These are phyloP conservation scores for Neria commutata DNA, from an alignment of 2,888 invertebrate species.

Conservation along the genomic window DNA sequence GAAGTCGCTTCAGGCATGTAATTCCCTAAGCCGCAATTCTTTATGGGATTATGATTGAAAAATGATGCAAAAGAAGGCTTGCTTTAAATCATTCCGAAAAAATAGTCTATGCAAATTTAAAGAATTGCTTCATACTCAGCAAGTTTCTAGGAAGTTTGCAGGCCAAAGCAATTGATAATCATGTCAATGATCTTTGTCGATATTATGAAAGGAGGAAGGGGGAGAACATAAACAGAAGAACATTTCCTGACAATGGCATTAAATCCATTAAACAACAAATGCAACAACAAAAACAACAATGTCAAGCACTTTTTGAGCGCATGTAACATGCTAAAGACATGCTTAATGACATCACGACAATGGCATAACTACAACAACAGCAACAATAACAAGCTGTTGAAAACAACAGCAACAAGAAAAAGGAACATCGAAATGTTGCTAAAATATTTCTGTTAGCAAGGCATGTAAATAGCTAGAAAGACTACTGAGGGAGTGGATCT, in stretches of 20 bases:
- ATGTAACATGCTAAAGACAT: not conserved
- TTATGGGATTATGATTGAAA: too few species aligned
- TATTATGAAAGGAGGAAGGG: too few species aligned
- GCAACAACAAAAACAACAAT: slow-evolving; percentile 5
- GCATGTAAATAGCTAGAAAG: too few species aligned
- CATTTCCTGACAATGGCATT: slow-evolving; percentile 5
- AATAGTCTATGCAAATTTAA: too few species aligned
- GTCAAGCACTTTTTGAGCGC: not conserved
- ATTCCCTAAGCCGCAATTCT: too few species aligned
- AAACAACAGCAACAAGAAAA: slow-evolving; percentile 23
- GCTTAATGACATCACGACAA: slow-evolving; percentile 4
- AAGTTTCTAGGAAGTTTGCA: too few species aligned
- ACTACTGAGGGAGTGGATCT: too few species aligned
- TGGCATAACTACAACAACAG: slow-evolving; percentile 1
- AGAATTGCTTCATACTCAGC: too few species aligned
- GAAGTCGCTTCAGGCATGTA: too few species aligned
- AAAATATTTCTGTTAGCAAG: slow-evolving; percentile 50
- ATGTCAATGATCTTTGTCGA: slow-evolving; percentile 8
- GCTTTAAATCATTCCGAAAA: too few species aligned
- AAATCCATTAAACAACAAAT: slow-evolving; percentile 12
- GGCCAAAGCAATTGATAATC: not conserved
- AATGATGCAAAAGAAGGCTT: too few species aligned
- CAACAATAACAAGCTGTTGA: slow-evolving; percentile 10
- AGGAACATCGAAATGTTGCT: slow-evolving; percentile 29
- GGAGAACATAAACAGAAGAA: slow-evolving; percentile 10